phyloP scores from a whole-genome alignment of 2,888 invertebrate species.

The Philonicus albiceps region DNA sequence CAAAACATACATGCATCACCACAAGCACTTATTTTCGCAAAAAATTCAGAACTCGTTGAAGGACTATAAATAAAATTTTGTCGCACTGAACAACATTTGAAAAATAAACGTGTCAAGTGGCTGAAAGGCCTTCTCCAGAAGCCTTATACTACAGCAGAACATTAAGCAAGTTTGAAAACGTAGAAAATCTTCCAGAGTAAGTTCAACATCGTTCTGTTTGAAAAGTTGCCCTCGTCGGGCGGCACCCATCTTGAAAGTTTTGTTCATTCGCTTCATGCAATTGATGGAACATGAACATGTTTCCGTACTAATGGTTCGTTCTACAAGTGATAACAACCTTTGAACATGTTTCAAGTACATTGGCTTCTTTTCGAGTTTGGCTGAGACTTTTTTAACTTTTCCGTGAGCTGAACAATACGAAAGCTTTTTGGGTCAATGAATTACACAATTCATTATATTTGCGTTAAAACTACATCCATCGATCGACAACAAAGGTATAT shows the following conservation, averaged over 20 bases:
- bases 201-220: background rate
- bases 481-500: too few relatives aligned
- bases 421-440: background rate
- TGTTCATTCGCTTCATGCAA: background rate
- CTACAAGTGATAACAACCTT: constrained; percentile 32
- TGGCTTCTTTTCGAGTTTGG: background rate
- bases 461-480: background rate
- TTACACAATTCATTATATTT: background rate
- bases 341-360: constrained; percentile 21
- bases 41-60: background rate
- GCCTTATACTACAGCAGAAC: background rate
- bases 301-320: constrained; percentile 20
- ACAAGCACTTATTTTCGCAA: background rate
- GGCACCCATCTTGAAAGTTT: constrained; percentile 26
- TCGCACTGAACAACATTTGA: background rate
- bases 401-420: background rate
- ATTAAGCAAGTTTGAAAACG: constrained; percentile 29
- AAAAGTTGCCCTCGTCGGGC: background rate
- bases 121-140: constrained; percentile 9
- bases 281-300: constrained; percentile 36
- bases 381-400: background rate
- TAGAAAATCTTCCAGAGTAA: constrained; percentile 1
- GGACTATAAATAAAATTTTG: background rate
- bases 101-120: constrained; percentile 35
- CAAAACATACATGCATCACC: background rate